Evolutionary conservation across 2,888 invertebrate species (phyloP).

Genomic region (Laspeyria flexula): DNA sequence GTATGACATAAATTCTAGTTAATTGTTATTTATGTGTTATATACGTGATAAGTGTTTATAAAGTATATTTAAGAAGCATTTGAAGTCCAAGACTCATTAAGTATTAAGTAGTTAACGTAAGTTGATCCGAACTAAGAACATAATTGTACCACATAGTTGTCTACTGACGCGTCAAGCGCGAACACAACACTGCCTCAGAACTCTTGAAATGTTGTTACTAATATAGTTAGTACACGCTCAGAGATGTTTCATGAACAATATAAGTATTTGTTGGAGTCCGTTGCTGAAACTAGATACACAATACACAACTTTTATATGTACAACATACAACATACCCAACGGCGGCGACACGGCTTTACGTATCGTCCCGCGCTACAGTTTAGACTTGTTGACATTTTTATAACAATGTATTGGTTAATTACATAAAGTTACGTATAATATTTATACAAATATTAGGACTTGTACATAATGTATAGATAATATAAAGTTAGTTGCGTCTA

Average conservation of each 20-base stretch:
- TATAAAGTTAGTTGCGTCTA: constrained; percentile 44
- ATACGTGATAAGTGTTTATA: too few species aligned
- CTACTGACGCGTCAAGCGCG: not conserved
- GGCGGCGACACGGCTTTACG: too few species aligned
- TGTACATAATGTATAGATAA: constrained; percentile 28
- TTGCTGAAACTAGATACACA: too few species aligned
- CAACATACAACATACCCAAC: too few species aligned
- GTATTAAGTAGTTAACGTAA: not conserved
- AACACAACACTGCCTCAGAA: not conserved
- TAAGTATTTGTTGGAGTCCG: too few species aligned
- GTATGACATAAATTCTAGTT: constrained; percentile 3
- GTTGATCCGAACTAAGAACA: not conserved
- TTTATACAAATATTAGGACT: constrained; percentile 17
- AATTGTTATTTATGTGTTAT: constrained; percentile 7
- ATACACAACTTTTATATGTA: too few species aligned
- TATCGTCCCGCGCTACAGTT: too few species aligned
- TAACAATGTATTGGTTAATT: constrained; percentile 28
- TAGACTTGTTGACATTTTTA: constrained; percentile 35
- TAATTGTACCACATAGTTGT: too few species aligned
- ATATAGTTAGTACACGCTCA: too few species aligned
- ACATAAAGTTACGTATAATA: constrained; percentile 12
- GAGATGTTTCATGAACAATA: too few species aligned
- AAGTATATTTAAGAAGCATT: not conserved
- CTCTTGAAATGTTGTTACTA: too few species aligned
- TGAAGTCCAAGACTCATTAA: constrained; percentile 1